phyloP scores from a whole-genome alignment of 2,888 invertebrate species.

The Drosophila kuntzei region DNA sequence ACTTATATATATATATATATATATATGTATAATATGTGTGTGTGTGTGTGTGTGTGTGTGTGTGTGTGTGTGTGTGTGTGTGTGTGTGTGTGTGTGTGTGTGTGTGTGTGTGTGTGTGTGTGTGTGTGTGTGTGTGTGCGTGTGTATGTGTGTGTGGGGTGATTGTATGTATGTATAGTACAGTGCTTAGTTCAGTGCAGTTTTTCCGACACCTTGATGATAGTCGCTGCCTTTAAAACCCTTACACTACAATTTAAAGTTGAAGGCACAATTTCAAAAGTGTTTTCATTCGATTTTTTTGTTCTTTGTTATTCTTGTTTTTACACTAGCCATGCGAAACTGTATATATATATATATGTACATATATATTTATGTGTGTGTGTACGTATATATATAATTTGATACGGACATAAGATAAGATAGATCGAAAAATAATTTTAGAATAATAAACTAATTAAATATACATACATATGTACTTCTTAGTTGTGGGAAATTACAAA shows the following conservation, averaged over 20 bases:
- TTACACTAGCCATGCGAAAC: conserved; percentile 54
- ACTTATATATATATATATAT: neutral
- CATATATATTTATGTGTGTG: conserved; percentile 1
- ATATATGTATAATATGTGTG: too few species aligned
- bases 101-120: neutral
- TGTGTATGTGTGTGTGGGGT: neutral
- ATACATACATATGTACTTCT: neutral
- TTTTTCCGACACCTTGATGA: conserved; percentile 20
- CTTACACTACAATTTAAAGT: conserved; percentile 67
- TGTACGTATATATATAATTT: conserved; percentile 20
- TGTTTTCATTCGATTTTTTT: conserved; percentile 47
- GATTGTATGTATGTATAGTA: conserved; percentile 16
- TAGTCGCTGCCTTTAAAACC: conserved; percentile 35
- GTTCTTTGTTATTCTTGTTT: conserved; percentile 25
- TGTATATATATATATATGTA: conserved; percentile 21
- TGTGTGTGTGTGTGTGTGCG: conserved; percentile 1
- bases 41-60: neutral
- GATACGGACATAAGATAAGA: conserved; percentile 26
- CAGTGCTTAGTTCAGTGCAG: conserved; percentile 32
- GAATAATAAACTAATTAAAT: conserved; percentile 48
- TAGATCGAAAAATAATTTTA: conserved; percentile 42
- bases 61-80: neutral
- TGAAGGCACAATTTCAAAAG: conserved; percentile 80
- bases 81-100: conserved; percentile 7
- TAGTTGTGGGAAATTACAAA: conserved; percentile 5